A percentile compares a stretch with the other conserved stretches of the same genome.
Conservation (phyloP, 2,888 invertebrate species). For the Drosophila imparisetae region DNA sequence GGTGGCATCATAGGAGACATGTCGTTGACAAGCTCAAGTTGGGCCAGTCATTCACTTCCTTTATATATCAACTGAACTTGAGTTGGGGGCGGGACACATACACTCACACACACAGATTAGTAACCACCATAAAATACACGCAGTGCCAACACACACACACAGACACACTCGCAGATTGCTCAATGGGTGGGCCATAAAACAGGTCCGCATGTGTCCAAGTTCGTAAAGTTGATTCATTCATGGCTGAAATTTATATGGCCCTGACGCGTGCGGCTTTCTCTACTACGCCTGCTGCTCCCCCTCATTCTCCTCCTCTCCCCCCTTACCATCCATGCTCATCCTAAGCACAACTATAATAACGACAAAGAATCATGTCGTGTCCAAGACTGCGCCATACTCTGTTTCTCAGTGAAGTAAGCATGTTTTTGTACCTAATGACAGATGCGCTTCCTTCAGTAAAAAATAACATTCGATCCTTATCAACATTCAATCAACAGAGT, state of each 20-base stretch:
- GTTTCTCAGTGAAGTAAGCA: neutral
- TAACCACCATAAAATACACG: slow-evolving; percentile 44
- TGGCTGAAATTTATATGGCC: slow-evolving; percentile 75
- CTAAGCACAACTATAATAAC: slow-evolving; percentile 42
- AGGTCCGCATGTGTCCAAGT: slow-evolving; percentile 72
- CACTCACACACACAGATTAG: slow-evolving; percentile 27
- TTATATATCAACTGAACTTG: slow-evolving; percentile 65
- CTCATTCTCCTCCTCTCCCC: neutral
- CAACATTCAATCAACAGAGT: too few relatives aligned
- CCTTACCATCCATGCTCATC: neutral
- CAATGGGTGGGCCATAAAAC: slow-evolving; percentile 65
- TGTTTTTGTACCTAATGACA: neutral
- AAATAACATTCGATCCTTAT: neutral
- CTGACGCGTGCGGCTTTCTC: slow-evolving; percentile 49
- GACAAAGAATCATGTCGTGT: neutral
- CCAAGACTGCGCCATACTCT: neutral
- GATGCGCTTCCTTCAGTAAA: neutral
- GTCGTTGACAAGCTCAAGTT: slow-evolving; percentile 77
- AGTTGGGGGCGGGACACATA: slow-evolving; percentile 16
- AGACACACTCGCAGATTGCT: slow-evolving; percentile 14
- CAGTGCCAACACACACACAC: slow-evolving; percentile 30
- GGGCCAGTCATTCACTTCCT: slow-evolving; percentile 45
- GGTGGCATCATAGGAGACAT: slow-evolving; percentile 62
- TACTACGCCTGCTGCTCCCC: neutral
- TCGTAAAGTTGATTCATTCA: slow-evolving; percentile 79